Conservation (phyloP, 1,140 invertebrate genomes). For the Drosophila nebulosa region DNA sequence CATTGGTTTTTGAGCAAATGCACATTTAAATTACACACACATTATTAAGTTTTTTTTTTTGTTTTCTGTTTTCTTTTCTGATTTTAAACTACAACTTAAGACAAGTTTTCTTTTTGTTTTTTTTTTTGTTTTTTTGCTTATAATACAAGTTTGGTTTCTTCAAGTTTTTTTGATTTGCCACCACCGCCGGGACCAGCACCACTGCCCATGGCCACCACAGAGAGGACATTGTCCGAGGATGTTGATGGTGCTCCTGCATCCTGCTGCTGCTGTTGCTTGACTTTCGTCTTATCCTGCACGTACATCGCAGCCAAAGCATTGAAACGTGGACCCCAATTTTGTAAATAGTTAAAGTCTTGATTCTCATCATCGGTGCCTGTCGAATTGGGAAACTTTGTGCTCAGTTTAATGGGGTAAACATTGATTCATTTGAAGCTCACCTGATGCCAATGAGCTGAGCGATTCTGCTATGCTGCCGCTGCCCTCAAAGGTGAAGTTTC, state of each 20-base stretch:
- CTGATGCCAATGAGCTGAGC: constrained; percentile 95
- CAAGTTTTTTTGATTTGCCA: constrained; percentile 22
- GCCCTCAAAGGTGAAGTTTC: constrained; percentile 99
- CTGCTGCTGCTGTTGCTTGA: constrained; percentile 26
- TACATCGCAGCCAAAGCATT: constrained; percentile 98
- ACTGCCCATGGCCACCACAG: constrained; percentile 57
- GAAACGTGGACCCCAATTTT: constrained; percentile 98
- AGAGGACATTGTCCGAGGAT: constrained; percentile 50
- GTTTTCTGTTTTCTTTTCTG: constrained; percentile 12
- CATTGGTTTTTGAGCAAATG: neutral
- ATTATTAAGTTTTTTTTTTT: constrained; percentile 36
- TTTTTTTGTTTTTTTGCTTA: constrained; percentile 37
- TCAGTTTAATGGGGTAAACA: neutral
- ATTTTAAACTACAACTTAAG: constrained; percentile 74
- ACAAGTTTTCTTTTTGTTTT: constrained; percentile 25
- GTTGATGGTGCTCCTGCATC: constrained; percentile 13
- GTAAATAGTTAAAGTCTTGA: constrained; percentile 98
- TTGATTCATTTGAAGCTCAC: constrained; percentile 82
- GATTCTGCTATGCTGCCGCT: constrained; percentile 98
- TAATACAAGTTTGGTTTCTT: constrained; percentile 66
- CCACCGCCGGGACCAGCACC: constrained; percentile 65
- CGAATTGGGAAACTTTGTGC: constrained; percentile 10
- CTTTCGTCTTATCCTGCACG: constrained; percentile 85
- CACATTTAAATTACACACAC: constrained; percentile 8
- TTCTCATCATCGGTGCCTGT: constrained; percentile 95